Percentiles rank a stretch among this genome's conserved stretches.
phyloP scores from a whole-genome alignment of 2,797 vertebrate genomes.

The Heliangelus exortis region DNA sequence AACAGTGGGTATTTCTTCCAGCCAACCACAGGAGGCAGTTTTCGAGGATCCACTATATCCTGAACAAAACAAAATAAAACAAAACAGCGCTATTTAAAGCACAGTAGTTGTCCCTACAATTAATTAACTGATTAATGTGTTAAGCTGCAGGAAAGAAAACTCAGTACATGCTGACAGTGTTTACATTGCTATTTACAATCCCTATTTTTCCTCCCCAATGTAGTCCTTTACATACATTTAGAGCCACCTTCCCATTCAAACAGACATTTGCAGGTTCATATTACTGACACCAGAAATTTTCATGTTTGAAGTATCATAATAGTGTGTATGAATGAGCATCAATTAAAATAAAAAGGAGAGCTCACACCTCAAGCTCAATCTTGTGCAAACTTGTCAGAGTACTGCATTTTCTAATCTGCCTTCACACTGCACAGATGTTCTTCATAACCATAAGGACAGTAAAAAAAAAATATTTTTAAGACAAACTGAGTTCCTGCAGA shows the following conservation, averaged over 20 bases:
- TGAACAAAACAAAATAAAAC: conserved; percentile 36
- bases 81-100: background rate
- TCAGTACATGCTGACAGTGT: background rate
- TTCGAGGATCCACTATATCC: conserved; percentile 80
- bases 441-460: background rate
- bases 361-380: background rate
- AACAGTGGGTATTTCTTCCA: conserved; percentile 88
- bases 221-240: background rate
- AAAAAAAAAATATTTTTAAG: background rate
- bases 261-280: background rate
- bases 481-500: background rate
- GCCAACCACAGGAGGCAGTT: conserved; percentile 78
- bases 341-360: background rate
- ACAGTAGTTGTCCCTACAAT: background rate
- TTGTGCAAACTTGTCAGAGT: background rate
- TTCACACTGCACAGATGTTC: background rate
- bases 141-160: background rate
- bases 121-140: background rate
- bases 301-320: background rate
- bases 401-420: background rate
- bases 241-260: background rate
- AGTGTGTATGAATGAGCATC: background rate
- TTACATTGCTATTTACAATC: background rate
- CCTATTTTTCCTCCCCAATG: background rate
- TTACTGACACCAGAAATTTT: background rate